These are phyloP conservation scores for Solea solea DNA, from an alignment of 2,113 vertebrate species.

Conservation along the genomic window DNA sequence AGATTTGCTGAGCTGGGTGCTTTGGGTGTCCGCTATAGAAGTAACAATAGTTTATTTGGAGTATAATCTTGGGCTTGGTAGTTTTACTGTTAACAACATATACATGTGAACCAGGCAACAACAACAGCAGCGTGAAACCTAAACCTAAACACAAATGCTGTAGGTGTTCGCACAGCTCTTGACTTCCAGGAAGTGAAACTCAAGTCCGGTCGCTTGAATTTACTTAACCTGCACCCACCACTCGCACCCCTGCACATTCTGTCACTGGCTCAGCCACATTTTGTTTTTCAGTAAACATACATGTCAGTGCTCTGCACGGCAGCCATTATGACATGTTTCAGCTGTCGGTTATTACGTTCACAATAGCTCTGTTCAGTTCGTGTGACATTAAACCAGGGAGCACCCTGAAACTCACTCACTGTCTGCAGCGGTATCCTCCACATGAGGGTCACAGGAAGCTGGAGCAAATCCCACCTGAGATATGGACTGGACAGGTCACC, in stretches of 20 bases:
- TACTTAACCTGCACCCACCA: background rate
- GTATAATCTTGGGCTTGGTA: background rate
- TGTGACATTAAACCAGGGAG: no score
- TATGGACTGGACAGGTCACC: no score
- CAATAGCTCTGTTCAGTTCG: no score
- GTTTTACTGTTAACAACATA: background rate
- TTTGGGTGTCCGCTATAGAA: background rate
- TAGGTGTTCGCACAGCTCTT: background rate
- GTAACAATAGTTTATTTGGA: background rate
- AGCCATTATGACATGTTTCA: background rate
- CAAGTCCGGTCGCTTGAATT: conserved; percentile 23
- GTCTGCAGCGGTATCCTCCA: no score
- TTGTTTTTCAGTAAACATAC: background rate
- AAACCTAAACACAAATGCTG: conserved; percentile 36
- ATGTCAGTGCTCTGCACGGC: background rate
- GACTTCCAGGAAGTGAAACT: conserved; percentile 50
- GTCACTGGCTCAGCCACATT: no score
- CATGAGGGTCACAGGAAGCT: no score
- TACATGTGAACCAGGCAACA: background rate
- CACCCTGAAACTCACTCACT: no score
- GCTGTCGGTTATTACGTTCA: no score
- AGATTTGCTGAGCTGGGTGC: conserved; percentile 23
- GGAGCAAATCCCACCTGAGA: no score
- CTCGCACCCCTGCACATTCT: background rate
- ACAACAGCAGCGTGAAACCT: conserved; percentile 9